Base-by-base conservation (phyloP, 2,888 invertebrate species). In the Pegoplata infirma region DNA sequence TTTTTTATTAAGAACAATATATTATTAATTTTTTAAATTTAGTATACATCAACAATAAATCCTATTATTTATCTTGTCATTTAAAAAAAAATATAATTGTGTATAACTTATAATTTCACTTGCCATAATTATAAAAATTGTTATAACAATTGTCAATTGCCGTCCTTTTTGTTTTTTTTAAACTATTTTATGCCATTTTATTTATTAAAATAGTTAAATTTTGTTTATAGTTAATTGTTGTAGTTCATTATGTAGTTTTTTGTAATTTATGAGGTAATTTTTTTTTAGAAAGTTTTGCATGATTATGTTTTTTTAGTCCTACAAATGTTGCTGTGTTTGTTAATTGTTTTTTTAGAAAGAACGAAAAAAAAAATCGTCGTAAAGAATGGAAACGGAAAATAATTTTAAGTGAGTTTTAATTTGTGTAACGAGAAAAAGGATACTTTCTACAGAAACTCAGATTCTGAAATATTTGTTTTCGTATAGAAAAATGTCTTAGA, bases 261-360 rank as follows among this genome's bases (percentile, higher is more conserved):
- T 28, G 19, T 17, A 10, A 12, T 66, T 53, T 36, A 56, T 76
- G 67, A 58, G 69, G 68, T 47, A 47, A 25, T 46, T 71, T 72
- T 49, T 77, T 66, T 63, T 71, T 69, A 63, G 47, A 77, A 76
- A 82, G 84, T 84, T 85, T 85, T 86, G 86, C 86, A 86, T 87
- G 86, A 85, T 80, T 67, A 56, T 67, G 19, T 36, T n/a, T 73
- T 68, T 59, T 51, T 47, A 56, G 44, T 56, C 32, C 17, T 16
- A 51, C 25, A 53, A 51, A 10, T 51, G 5, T 63, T 51, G 32
- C 25, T 28, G 53, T 47, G 16, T 44, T n/a, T 32, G 17, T 23
- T 23, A 51, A n/a, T 10, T 51, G 49, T 51, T 51, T 36, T 10
- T 32, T 36, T 36, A 4, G 12, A 12, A n/a, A n/a, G n/a, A n/a